Evolutionary conservation across 2,113 vertebrate species (phyloP), one percentile per base, ranked within the genome.

Genomic region (Poeciliopsis turrubarensis): DNA sequence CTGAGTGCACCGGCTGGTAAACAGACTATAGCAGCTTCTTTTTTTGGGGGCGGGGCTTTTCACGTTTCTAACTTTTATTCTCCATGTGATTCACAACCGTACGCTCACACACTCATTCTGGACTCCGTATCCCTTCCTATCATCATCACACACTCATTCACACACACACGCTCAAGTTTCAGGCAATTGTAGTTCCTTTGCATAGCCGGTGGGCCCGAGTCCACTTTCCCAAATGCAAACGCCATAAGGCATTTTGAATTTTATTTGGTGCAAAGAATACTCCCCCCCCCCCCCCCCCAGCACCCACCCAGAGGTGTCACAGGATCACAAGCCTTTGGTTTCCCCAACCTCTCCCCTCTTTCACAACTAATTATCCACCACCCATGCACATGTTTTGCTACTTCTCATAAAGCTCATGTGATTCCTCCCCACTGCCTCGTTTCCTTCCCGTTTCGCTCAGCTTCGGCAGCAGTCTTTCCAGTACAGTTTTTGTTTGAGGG

Each of bases 221-320:
- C 90, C 80, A 85, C 66, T 9, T 89, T 86, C 92, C 89, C 85
- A 77, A 85, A 86, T 87, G 93, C 82, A 95, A 91, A 95, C 94
- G 95, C 90, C 91, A 93, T 95, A 96, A 97, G 95, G 95, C 95
- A 95, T 87, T 87, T 84, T 84, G 87, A 89, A 91, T 71, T 89
- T 84, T 87, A 79, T 82, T 81, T 84, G 84, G 82, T 87, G 89
- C 60, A 69, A 67, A 75, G 77, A 80, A 73, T 76, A 88, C 79
- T 74, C 17, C 80, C 87, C 84, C 72, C 5, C 60, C 77, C 87
- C 82, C 67, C 26, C 7, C 1, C 29, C 1, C 29, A 29, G 29
- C 29, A 34, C 32, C 32, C 13, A 13, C 17, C 61, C 26, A 72
- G 27, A 41, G 68, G 82, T 51, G 67, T 51, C 37, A 67, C 3